Conservation (phyloP, 2,888 invertebrate genomes). For the Eucera pruinosa region DNA sequence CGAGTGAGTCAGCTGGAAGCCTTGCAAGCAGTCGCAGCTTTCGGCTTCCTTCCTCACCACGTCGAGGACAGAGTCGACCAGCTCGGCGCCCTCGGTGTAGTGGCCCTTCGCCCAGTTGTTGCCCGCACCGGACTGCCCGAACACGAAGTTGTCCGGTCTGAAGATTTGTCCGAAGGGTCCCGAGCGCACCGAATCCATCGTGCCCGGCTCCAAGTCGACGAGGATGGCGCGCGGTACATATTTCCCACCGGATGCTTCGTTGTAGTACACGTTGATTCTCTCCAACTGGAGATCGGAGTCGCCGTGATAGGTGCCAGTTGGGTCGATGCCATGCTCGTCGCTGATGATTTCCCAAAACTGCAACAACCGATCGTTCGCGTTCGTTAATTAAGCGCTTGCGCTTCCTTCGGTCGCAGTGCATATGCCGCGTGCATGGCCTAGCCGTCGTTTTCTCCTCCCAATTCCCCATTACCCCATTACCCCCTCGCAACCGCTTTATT, state of each 20-base stretch:
- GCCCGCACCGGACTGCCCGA: slow-evolving; percentile 85
- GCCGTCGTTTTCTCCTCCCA: no score
- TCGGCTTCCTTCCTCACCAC: slow-evolving; percentile 95
- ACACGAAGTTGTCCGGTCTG: slow-evolving; percentile 89
- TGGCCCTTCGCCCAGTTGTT: slow-evolving; percentile 91
- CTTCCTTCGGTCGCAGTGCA: no score
- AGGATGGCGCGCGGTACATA: slow-evolving; percentile 88
- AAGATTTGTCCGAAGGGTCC: slow-evolving; percentile 88
- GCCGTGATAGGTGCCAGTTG: no score
- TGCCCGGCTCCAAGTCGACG: slow-evolving; percentile 89
- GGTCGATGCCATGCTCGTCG: no score
- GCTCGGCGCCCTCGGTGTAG: slow-evolving; percentile 95
- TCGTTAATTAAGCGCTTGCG: no score
- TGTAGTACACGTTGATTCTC: no score
- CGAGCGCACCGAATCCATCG: slow-evolving; percentile 89
- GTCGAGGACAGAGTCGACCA: slow-evolving; percentile 93
- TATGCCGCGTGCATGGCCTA: no score
- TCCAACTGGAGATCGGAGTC: no score
- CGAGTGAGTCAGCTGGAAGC: slow-evolving; percentile 94
- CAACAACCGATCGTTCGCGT: no score
- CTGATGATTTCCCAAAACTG: no score
- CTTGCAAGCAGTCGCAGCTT: slow-evolving; percentile 95
- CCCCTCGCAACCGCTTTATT: slow-evolving; percentile 65
- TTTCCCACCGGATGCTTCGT: no score
- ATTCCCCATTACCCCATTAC: slow-evolving; percentile 53